Conservation (phyloP, 1,140 invertebrate species). For the Conopomorpha cramerella region DNA sequence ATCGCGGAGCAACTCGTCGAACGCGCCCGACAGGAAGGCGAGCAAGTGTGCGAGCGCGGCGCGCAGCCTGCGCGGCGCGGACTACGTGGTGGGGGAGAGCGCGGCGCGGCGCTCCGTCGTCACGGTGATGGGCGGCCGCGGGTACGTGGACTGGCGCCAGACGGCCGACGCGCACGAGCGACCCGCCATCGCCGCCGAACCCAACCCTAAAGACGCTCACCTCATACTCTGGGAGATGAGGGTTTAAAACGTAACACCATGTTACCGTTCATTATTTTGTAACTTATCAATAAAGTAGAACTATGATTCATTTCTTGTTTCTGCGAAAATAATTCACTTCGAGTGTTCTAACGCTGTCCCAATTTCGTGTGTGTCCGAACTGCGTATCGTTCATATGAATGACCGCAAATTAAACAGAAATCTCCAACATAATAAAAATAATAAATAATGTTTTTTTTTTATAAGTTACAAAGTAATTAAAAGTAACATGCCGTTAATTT, state of each 20-base stretch:
- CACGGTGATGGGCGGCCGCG: conserved; percentile 84
- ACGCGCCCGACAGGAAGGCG: conserved; percentile 15
- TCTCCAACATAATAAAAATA: neutral
- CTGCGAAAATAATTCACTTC: too few relatives aligned
- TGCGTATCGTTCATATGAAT: neutral
- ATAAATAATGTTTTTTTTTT: neutral
- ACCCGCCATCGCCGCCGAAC: conserved; percentile 40
- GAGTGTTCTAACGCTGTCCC: too few relatives aligned
- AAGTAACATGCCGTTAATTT: too few relatives aligned
- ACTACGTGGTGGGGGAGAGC: conserved; percentile 49
- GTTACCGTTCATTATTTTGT: too few relatives aligned
- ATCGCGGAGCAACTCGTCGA: conserved; percentile 36
- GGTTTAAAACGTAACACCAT: too few relatives aligned
- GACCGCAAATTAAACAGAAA: neutral
- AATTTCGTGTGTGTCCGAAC: neutral
- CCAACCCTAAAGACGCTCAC: conserved; percentile 72
- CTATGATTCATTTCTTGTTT: too few relatives aligned
- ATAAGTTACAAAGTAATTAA: too few relatives aligned
- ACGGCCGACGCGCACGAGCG: conserved; percentile 63
- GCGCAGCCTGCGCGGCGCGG: conserved; percentile 35
- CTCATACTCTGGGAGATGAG: conserved; percentile 90
- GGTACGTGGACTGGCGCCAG: conserved; percentile 84
- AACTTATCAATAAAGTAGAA: too few relatives aligned
- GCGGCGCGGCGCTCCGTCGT: conserved; percentile 76
- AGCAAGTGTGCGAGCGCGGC: conserved; percentile 22